phyloP scores from a whole-genome alignment of 2,888 invertebrate genomes.

The Hydrotaea cyrtoneurina region DNA sequence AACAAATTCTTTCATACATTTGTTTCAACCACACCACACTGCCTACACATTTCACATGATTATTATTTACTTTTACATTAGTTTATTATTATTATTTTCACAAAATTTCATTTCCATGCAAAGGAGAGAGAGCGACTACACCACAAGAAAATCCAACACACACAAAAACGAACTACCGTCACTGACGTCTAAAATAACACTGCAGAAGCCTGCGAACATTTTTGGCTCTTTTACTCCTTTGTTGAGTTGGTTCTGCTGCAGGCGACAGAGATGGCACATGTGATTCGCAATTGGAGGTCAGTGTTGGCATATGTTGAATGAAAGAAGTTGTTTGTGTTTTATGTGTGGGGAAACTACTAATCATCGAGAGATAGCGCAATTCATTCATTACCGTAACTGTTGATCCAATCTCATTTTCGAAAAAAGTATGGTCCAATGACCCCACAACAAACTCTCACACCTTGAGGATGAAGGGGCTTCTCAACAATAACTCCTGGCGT shows the following conservation, averaged over 20 bases:
- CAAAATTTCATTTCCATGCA: constrained; percentile 1
- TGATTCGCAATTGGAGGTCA: no score
- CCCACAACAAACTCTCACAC: no score
- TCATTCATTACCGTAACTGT: no score
- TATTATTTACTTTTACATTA: background rate
- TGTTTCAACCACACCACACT: background rate
- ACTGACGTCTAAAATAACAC: constrained; percentile 21
- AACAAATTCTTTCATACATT: background rate
- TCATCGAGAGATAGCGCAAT: no score
- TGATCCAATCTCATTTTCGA: no score
- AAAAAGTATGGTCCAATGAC: no score
- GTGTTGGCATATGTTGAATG: no score
- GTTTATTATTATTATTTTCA: background rate
- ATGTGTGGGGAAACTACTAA: no score
- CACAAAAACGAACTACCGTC: background rate
- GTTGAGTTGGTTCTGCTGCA: background rate
- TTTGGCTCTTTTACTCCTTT: background rate
- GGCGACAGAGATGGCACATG: background rate
- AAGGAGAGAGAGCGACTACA: background rate
- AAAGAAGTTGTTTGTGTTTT: no score
- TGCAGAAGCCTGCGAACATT: constrained; percentile 1
- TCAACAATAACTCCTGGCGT: no score
- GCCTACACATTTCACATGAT: no score
- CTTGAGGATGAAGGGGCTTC: no score
- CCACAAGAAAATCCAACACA: background rate